A percentile compares a stretch with the other conserved stretches of the same genome.
Evolutionary conservation across 2,113 vertebrate genomes (phyloP).

Genomic region (Otocyon megalotis): DNA sequence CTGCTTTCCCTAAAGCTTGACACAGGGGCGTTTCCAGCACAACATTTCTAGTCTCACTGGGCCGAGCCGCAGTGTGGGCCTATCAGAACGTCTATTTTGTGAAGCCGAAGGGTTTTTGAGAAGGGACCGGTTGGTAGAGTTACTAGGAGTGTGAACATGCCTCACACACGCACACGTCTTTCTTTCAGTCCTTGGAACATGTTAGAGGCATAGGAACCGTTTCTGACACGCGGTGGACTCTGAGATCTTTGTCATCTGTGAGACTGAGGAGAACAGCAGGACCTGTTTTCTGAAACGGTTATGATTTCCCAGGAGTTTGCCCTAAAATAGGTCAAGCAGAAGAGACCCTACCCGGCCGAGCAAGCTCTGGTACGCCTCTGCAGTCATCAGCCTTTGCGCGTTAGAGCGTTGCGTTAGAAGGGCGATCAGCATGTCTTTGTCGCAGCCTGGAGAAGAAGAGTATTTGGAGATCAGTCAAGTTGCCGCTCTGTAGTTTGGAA

Average conservation of each 20-base stretch:
- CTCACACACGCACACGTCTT: not conserved
- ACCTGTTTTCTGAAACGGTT: not conserved
- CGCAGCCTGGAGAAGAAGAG: slow-evolving; percentile 84
- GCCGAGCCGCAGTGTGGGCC: not conserved
- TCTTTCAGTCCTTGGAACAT: not conserved
- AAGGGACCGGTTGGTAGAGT: not conserved
- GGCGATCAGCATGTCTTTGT: slow-evolving; percentile 89
- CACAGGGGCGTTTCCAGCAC: not conserved
- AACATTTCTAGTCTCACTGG: slow-evolving; percentile 60
- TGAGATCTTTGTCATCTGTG: not conserved
- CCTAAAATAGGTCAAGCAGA: not conserved
- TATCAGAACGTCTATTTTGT: not conserved
- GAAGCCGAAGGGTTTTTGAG: not conserved
- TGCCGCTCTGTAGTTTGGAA: not conserved
- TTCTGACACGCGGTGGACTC: not conserved
- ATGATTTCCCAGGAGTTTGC: not conserved
- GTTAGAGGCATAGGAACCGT: not conserved
- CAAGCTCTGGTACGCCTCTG: slow-evolving; percentile 84
- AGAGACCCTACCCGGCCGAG: slow-evolving; percentile 84
- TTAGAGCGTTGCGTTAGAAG: slow-evolving; percentile 88
- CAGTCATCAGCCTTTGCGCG: slow-evolving; percentile 87
- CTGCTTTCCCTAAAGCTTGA: not conserved
- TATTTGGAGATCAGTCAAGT: slow-evolving; percentile 42
- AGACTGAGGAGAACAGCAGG: not conserved
- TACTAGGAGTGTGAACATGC: not conserved